A percentile compares a stretch with the other conserved stretches of the same genome.
Evolutionary conservation across 2,888 invertebrate genomes (phyloP).

Genomic region (Conistra vaccinii): DNA sequence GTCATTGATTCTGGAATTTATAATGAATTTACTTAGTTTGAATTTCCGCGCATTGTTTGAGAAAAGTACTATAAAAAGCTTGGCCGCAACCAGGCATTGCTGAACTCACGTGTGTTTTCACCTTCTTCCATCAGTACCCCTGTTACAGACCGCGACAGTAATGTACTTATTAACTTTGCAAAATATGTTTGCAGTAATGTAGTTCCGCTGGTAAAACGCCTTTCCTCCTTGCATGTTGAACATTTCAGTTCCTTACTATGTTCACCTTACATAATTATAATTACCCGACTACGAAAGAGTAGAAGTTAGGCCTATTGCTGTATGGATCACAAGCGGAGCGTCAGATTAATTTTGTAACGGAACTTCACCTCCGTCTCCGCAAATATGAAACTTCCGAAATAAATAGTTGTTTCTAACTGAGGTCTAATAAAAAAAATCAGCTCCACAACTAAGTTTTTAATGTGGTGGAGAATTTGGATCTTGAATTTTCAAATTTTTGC

Average conservation of each 20-base stretch:
- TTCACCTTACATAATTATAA: background rate
- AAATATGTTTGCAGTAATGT: background rate
- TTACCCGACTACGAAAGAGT: background rate
- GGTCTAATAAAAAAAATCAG: background rate
- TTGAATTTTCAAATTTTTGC: background rate
- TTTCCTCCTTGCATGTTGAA: background rate
- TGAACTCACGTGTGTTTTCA: too few species aligned
- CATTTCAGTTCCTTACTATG: background rate
- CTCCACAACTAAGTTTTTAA: background rate
- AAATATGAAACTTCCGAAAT: too few species aligned
- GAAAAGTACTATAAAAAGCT: too few species aligned
- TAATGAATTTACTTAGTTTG: too few species aligned
- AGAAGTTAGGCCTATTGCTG: background rate
- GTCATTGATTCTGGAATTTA: too few species aligned
- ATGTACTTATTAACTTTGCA: background rate
- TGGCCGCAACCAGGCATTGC: too few species aligned
- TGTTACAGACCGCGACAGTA: too few species aligned
- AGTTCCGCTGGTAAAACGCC: background rate
- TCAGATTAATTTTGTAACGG: too few species aligned
- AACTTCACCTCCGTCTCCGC: background rate
- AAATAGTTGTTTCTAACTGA: background rate
- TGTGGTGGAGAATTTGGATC: background rate
- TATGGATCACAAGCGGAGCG: too few species aligned
- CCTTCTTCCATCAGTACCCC: too few species aligned
- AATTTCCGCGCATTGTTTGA: too few species aligned